Percentiles rank a stretch among this genome's conserved stretches.
Conservation (phyloP, 1,140 invertebrate genomes). For the Tetramorium parvispinum region DNA sequence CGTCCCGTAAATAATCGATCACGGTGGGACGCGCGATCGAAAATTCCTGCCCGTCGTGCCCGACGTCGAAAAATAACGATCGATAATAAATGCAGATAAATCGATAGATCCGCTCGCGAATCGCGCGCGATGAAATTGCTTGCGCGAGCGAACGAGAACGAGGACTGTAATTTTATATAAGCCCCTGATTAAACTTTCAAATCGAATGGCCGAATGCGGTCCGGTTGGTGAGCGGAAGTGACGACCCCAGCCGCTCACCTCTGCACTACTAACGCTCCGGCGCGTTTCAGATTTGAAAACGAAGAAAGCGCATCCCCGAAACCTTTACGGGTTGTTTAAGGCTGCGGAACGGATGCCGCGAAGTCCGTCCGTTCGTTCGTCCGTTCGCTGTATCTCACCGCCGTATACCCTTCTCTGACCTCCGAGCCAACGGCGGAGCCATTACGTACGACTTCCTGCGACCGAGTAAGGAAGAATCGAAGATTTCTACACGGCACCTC, state of each 20-base stretch:
- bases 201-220: slow-evolving; percentile 83
- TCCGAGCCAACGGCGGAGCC: slow-evolving; percentile 65
- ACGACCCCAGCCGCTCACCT: slow-evolving; percentile 85
- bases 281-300: slow-evolving; percentile 80
- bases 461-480: slow-evolving; percentile 68
- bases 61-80: neutral
- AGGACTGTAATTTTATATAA: slow-evolving; percentile 83
- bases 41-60: neutral
- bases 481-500: slow-evolving; percentile 58
- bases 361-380: slow-evolving; percentile 2
- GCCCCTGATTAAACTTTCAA: slow-evolving; percentile 86
- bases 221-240: slow-evolving; percentile 84
- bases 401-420: slow-evolving; percentile 67
- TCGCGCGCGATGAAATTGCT: neutral
- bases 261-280: slow-evolving; percentile 84
- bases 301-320: slow-evolving; percentile 83
- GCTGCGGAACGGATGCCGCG: slow-evolving; percentile 75
- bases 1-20: slow-evolving; percentile 9
- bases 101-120: neutral
- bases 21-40: neutral
- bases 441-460: slow-evolving; percentile 78
- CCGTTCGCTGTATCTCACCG: slow-evolving; percentile 33
- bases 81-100: neutral
- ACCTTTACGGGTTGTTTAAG: slow-evolving; percentile 79
- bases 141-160: slow-evolving; percentile 54